phyloP scores from a whole-genome alignment of 1,140 invertebrate genomes.

The Drosophila navojoa region DNA sequence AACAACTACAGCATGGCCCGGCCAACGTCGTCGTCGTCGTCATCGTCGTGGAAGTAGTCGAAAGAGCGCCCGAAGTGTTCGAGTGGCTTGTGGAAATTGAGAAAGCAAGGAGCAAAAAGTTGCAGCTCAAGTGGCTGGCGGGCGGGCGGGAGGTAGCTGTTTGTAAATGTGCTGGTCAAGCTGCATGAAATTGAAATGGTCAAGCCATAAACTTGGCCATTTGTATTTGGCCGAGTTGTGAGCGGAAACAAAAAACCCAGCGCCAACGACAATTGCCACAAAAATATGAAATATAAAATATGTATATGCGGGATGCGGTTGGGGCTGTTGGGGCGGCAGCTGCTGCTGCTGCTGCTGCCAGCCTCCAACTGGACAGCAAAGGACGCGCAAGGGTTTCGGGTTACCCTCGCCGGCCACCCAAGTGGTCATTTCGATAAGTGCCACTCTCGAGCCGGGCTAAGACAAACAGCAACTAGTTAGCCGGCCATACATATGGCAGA shows the following conservation, averaged over 20 bases:
- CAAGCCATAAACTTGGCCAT: conserved; percentile 77
- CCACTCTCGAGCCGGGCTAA: conserved; percentile 27
- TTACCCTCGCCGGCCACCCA: conserved; percentile 18
- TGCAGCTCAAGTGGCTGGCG: conserved; percentile 43
- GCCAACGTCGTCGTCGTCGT: no score
- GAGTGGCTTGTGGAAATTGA: conserved; percentile 66
- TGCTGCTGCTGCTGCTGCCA: conserved; percentile 13
- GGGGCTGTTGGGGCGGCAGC: no score
- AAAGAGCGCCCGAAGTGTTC: conserved; percentile 51
- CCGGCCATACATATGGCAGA: background rate
- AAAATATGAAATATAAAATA: conserved; percentile 36
- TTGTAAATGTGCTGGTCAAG: conserved; percentile 69
- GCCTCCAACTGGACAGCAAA: background rate
- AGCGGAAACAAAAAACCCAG: conserved; percentile 54
- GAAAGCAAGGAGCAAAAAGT: conserved; percentile 58
- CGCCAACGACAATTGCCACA: conserved; percentile 38
- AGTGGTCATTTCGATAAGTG: conserved; percentile 41
- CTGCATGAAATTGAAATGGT: conserved; percentile 80
- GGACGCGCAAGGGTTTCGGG: conserved; percentile 2
- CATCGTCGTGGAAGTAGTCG: background rate
- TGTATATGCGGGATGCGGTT: conserved; percentile 23
- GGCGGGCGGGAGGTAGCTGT: conserved; percentile 19
- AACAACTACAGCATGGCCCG: conserved; percentile 44
- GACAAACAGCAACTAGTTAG: conserved; percentile 23
- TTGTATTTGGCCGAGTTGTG: conserved; percentile 66